These are phyloP conservation scores for Erannis defoliaria DNA, from an alignment of 2,888 invertebrate species.

Conservation along the genomic window DNA sequence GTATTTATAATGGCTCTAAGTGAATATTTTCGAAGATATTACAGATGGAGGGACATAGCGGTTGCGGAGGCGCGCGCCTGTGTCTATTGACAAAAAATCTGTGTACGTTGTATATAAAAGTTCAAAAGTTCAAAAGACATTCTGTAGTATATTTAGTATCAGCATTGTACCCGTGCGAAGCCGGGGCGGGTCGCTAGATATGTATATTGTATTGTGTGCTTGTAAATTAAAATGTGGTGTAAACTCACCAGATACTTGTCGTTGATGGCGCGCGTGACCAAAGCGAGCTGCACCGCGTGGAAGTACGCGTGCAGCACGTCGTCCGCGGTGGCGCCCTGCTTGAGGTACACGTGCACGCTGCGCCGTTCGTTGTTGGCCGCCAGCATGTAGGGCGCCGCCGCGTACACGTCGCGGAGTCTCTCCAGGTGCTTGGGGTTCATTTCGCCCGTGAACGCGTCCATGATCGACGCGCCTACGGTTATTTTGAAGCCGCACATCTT, in stretches of 20 bases:
- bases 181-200: no score
- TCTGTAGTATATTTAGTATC: no score
- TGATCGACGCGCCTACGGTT: slow-evolving; percentile 86
- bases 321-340: slow-evolving; percentile 75
- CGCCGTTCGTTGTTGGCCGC: slow-evolving; percentile 75
- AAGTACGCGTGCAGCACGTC: slow-evolving; percentile 90
- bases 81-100: no score
- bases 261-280: slow-evolving; percentile 28
- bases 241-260: neutral
- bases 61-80: no score
- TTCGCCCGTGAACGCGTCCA: slow-evolving; percentile 55
- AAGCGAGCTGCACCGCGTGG: slow-evolving; percentile 87
- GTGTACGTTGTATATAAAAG: no score
- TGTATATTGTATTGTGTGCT: neutral
- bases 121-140: no score
- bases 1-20: no score
- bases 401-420: slow-evolving; percentile 74
- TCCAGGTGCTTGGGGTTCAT: slow-evolving; percentile 62
- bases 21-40: no score
- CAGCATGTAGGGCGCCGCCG: slow-evolving; percentile 84
- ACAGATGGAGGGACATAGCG: no score
- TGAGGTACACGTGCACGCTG: slow-evolving; percentile 86
- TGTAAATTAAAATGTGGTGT: no score
- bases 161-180: no score
- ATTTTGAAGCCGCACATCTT: slow-evolving; percentile 88